These are phyloP conservation scores for Myrmecobius fasciatus DNA, from an alignment of 2,113 vertebrate species.

Conservation along the genomic window DNA sequence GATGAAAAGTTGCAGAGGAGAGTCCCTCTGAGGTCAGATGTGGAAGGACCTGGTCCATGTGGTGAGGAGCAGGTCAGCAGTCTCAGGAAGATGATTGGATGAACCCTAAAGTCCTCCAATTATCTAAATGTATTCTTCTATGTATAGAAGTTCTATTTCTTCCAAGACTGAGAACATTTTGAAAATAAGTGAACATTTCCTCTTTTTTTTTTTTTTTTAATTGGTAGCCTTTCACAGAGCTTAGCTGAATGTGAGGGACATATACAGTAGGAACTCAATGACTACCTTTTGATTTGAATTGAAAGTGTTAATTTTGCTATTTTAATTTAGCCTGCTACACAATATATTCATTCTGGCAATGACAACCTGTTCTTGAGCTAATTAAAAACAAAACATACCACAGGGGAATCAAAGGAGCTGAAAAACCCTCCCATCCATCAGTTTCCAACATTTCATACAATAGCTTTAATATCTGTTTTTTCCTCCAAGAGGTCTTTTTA, in stretches of 20 bases:
- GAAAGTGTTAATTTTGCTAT: constrained; percentile 11
- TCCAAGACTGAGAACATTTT: constrained; percentile 5
- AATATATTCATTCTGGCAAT: neutral
- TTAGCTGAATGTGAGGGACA: neutral
- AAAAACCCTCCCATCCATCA: neutral
- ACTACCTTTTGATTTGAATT: neutral
- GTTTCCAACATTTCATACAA: constrained; percentile 31
- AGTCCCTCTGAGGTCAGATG: neutral
- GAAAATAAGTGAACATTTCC: neutral
- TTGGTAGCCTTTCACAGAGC: neutral
- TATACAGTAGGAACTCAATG: neutral
- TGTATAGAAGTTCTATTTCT: neutral
- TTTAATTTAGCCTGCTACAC: constrained; percentile 20
- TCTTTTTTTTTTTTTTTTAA: neutral
- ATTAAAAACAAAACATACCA: accelerated
- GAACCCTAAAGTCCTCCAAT: neutral
- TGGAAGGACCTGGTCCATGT: neutral
- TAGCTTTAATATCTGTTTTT: constrained; percentile 15
- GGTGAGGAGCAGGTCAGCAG: neutral
- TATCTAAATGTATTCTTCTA: neutral
- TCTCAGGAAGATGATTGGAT: neutral
- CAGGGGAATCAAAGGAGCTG: neutral
- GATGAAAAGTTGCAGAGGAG: neutral
- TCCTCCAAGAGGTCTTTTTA: constrained; percentile 22
- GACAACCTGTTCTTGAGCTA: neutral